Evolutionary conservation across 53 echinoderm and acorn worm genomes (phyloP).

Genomic region (Temnopleurus reevesii): DNA sequence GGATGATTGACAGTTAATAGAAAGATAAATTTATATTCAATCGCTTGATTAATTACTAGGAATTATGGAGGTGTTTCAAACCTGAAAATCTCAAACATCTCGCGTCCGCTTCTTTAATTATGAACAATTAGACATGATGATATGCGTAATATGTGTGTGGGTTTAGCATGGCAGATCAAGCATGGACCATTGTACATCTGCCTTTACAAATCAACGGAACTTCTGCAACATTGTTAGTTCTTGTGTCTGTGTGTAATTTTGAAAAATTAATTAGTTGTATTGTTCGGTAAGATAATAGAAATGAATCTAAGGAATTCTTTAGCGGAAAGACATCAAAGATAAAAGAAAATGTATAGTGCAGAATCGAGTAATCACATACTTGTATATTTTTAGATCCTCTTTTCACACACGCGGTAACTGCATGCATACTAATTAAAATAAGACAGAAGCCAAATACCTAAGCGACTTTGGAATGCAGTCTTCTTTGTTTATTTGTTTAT

Average conservation of each 20-base stretch:
- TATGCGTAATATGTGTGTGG: neutral
- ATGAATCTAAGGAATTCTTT: no score
- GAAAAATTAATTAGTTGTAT: neutral
- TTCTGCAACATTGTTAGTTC: neutral
- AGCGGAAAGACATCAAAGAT: no score
- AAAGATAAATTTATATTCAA: neutral
- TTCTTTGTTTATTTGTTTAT: neutral
- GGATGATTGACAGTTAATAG: neutral
- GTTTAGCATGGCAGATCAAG: neutral
- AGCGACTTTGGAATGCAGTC: neutral
- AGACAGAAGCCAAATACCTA: neutral
- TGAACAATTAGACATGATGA: neutral
- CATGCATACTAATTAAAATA: no score
- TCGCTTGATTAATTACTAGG: conserved; percentile 18
- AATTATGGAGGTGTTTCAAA: neutral
- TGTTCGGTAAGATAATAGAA: neutral
- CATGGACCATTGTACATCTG: neutral
- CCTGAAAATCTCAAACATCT: no score
- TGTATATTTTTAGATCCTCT: no score
- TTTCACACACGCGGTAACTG: no score
- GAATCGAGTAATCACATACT: no score
- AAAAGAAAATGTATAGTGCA: no score
- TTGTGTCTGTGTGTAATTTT: neutral
- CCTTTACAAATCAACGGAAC: neutral
- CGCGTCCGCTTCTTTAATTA: neutral